phyloP scores from a whole-genome alignment of 2,113 vertebrate genomes.

The Scytalopus superciliaris region DNA sequence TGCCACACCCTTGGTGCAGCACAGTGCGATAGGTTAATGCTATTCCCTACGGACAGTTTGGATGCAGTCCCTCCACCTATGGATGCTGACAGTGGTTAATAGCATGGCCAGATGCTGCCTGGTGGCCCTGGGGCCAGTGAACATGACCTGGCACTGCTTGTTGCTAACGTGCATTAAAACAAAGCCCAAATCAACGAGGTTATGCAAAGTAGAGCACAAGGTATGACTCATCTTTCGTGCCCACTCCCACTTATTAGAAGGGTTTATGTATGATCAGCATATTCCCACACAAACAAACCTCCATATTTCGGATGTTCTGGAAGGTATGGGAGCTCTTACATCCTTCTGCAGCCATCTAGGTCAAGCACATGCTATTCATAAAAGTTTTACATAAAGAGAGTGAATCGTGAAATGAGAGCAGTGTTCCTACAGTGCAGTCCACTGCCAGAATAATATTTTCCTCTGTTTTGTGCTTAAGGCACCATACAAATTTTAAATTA shows the following conservation, averaged over 20 bases:
- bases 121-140: background rate
- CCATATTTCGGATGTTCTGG: background rate
- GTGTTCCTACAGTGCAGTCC: background rate
- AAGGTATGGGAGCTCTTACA: background rate
- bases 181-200: background rate
- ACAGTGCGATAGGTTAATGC: rapidly evolving
- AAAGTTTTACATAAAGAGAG: background rate
- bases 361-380: background rate
- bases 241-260: background rate
- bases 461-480: background rate
- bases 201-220: background rate
- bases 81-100: background rate
- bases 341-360: background rate
- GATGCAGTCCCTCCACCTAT: background rate
- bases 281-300: rapidly evolving
- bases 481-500: background rate
- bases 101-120: background rate
- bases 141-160: rapidly evolving
- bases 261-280: background rate
- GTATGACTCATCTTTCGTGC: rapidly evolving
- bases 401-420: background rate
- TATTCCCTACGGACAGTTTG: background rate
- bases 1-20: background rate
- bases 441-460: background rate
- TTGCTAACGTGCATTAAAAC: background rate